Evolutionary conservation across 2,113 vertebrate species (phyloP).

Genomic region (Cryptotis parvus): DNA sequence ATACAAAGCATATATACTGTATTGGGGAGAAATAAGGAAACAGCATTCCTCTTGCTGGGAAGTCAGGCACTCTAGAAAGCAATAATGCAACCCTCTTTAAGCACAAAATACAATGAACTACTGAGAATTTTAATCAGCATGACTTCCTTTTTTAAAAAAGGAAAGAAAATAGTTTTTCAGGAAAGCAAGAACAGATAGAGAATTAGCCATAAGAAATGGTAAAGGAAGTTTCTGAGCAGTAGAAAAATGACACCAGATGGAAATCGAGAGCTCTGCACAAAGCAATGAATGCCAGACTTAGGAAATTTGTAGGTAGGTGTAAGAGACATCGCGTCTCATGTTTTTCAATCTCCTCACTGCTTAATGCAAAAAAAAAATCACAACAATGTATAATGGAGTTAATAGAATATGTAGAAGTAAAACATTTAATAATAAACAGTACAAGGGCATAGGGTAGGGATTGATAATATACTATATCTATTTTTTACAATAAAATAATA

Average conservation of each 20-base stretch:
- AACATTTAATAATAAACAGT: neutral
- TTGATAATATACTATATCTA: neutral
- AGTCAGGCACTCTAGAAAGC: neutral
- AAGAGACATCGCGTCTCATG: neutral
- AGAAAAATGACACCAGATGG: constrained; percentile 15
- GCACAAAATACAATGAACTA: neutral
- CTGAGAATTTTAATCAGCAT: neutral
- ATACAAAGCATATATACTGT: neutral
- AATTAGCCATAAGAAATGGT: neutral
- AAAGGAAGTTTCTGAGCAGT: constrained; percentile 34
- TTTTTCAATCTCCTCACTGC: constrained; percentile 24
- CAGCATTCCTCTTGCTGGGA: neutral
- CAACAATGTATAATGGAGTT: neutral
- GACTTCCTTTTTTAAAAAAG: neutral
- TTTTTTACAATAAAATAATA: neutral
- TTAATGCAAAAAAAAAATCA: constrained; percentile 51
- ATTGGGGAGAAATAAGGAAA: neutral
- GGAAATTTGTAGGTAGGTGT: constrained; percentile 30
- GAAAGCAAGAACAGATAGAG: neutral
- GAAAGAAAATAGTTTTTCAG: neutral
- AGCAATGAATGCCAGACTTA: constrained; percentile 10
- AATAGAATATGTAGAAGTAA: constrained; percentile 3
- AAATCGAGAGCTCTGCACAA: constrained; percentile 4
- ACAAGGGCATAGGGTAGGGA: neutral
- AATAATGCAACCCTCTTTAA: constrained; percentile 7